Base-by-base conservation (phyloP, 2,113 vertebrate species). In the Sander vitreus region DNA sequence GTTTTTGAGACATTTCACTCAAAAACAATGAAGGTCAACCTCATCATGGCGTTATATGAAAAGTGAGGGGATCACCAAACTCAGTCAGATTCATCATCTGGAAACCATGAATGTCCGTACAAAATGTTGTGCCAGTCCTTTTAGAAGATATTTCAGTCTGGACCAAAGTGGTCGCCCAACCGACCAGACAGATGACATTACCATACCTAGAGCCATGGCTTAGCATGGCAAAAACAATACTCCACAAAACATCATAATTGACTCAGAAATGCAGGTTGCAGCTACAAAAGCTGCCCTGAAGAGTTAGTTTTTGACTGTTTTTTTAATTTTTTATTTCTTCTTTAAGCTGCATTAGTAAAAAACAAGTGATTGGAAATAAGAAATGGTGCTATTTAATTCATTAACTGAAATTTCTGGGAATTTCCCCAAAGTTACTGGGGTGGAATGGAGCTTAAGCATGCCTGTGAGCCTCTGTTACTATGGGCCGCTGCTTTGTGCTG, bases 391-490 rank as follows among this genome's bases (percentile, higher is more conserved):
- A 76, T 89, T 85, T 65, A 73, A 81, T 78, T 80, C 63, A 76
- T 87, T 84, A 78, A 55, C 3, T 48, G 30, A 75, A 72, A 88
- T 85, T 85, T 86, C 60, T 54, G 47, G 71, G 33, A 86, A 86
- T 33, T 80, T 89, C 81, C 69, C 73, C 1, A 0, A 75, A 80
- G 77, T 75, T 65, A 53, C 59, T 43, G 11, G 69, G 21, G 53
- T 73, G 75, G 67, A 82, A 70, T 48, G 45, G 39, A 77, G 25
- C 62, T 66, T 50, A 47, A 69, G 43, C 21, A 53, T 6, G 25
- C 83, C 83, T 70, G 78, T 36, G 84, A 78, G 80, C 48, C 68
- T 76, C 48, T 66, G 84, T 70, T 84, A 59, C 80, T 72, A 62
- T 18, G 78, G 76, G 74, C 51, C 23, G 18, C 60, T 74, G 80